Base-by-base conservation (phyloP, 2,797 vertebrate species). In the Lycodopsis pacificus region DNA sequence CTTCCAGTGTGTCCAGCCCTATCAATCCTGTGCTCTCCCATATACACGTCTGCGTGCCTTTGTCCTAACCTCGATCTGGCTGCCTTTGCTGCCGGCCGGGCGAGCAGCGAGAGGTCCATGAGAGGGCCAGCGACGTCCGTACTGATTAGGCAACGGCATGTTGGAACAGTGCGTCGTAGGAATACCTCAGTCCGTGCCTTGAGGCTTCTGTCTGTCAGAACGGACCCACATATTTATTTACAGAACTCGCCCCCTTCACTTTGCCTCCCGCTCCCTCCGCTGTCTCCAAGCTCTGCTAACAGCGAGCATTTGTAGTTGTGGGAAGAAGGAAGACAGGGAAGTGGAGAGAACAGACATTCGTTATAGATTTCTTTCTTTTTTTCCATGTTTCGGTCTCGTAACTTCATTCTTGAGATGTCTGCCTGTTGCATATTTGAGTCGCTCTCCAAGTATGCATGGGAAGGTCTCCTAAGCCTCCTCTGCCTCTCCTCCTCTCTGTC, bases 171-270 rank as follows among this genome's bases (percentile, higher is more conserved):
- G 69, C 81, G 84, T 73, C 90, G 82, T 69, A 86, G 80, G 80
- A 91, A 89, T 91, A 84, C 78, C 83, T 87, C 77, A 9, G 71
- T 71, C 71, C 81, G 71, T 82, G 88, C 84, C 87, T 86, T n/a
- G 77, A 89, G 88, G 88, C 90, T 90, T 90, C 87, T 79, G 82
- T 93, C 90, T 90, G 88, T 92, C 89, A 90, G 77, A 90, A 49
- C 51, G 54, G 74, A 81, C 73, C 82, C 76, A 56, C 76, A 57
- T 87, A 83, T 94, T 93, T 93, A 92, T 93, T 92, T 91, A 85
- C 81, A 90, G 84, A 88, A 58, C 68, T 11, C 74, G 14, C 79
- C 82, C 82, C 73, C 57, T 67, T 77, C 77, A 30, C 77, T 85
- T 78, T 80, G 77, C 85, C 73, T 81, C 83, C 76, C 61, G 4